Conservation (phyloP, 1,140 invertebrate genomes). For the Aphidius gifuensis region DNA sequence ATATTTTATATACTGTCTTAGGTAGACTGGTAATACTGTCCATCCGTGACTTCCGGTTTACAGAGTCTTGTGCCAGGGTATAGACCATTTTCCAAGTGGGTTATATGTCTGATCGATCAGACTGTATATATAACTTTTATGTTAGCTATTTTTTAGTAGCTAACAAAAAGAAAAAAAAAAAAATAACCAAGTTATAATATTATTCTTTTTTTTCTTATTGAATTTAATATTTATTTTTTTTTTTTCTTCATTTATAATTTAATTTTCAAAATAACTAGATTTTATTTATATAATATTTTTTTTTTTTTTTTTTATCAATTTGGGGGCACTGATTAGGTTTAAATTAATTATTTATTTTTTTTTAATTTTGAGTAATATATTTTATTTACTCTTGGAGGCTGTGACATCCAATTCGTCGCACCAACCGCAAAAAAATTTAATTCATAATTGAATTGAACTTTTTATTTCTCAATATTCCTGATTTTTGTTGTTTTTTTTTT, state of each 20-base stretch:
- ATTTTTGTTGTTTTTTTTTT: too few species aligned
- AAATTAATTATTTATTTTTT: too few species aligned
- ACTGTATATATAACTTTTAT: neutral
- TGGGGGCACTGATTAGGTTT: too few species aligned
- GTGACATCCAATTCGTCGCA: too few species aligned
- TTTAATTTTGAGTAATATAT: too few species aligned
- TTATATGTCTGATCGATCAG: conserved; percentile 21
- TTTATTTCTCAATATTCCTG: too few species aligned
- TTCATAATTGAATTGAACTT: too few species aligned
- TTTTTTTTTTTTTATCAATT: neutral
- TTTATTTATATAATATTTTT: neutral
- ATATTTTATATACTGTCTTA: conserved; percentile 6
- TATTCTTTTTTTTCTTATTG: too few species aligned
- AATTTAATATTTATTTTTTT: neutral
- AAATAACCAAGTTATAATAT: neutral
- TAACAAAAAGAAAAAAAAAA: neutral
- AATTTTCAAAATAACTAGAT: conserved; percentile 17
- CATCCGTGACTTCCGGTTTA: conserved; percentile 17
- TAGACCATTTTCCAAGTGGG: conserved; percentile 20
- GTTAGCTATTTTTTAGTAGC: neutral
- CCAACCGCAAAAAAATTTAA: too few species aligned
- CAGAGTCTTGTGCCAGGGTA: conserved; percentile 10
- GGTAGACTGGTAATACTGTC: conserved; percentile 8
- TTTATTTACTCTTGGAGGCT: too few species aligned
- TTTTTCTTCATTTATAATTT: conserved; percentile 1